Conservation (phyloP, 2,113 vertebrate species). For the Ceuthmochares aereus region DNA sequence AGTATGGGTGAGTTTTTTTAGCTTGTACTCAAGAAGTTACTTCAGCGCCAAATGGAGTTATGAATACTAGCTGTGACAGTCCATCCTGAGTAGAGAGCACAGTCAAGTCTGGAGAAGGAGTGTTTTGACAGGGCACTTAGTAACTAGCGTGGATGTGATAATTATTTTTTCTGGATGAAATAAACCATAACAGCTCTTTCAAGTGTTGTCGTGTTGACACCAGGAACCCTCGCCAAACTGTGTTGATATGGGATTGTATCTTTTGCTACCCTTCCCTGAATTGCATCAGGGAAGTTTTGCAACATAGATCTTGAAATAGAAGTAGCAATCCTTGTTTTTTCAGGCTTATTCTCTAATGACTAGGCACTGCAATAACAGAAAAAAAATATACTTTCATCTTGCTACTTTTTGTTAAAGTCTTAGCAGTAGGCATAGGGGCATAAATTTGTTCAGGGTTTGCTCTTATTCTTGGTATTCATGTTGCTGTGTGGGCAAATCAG, state of each 20-base stretch:
- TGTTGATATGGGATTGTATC: not conserved
- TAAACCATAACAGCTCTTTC: not conserved
- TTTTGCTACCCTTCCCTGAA: slow-evolving; percentile 10
- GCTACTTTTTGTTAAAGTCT: not conserved
- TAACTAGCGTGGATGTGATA: not conserved
- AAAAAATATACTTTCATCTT: not conserved
- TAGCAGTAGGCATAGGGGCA: not conserved
- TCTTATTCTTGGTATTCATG: not conserved
- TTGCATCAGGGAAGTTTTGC: slow-evolving; percentile 1
- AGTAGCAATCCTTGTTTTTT: not conserved
- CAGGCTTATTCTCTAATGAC: not conserved
- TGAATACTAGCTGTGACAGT: not conserved
- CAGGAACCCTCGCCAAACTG: not conserved
- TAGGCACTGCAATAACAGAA: not conserved
- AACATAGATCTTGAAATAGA: not conserved
- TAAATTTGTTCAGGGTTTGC: not conserved
- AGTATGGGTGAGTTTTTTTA: not conserved
- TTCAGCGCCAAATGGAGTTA: not conserved
- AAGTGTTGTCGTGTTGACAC: not conserved
- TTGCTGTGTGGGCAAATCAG: not conserved
- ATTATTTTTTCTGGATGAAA: not conserved
- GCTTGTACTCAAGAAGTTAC: not conserved
- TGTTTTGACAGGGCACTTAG: not conserved
- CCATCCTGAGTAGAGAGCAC: not conserved
- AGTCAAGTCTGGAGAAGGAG: not conserved